Conservation (phyloP, 2,113 vertebrate genomes). For the Notothenia rossii region DNA sequence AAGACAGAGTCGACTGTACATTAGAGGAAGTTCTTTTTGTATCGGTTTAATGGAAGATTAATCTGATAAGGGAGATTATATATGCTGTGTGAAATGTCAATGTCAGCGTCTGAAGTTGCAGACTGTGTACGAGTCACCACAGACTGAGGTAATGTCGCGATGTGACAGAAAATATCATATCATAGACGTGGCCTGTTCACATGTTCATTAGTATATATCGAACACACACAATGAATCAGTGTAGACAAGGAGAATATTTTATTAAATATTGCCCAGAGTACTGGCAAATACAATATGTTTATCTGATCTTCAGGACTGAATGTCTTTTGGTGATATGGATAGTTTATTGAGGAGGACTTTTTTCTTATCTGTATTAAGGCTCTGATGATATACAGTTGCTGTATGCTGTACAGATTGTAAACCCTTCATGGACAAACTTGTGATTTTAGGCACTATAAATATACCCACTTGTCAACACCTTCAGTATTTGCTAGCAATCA, state of each 20-base stretch:
- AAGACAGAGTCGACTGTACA: not conserved
- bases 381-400: constrained; percentile 6
- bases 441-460: constrained; percentile 2
- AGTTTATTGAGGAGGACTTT: not conserved
- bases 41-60: not conserved
- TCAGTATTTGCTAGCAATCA: not conserved
- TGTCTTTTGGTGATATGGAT: constrained; percentile 32
- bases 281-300: constrained; percentile 7
- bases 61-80: constrained; percentile 12
- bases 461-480: not conserved
- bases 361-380: constrained; percentile 17
- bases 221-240: not conserved
- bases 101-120: not conserved
- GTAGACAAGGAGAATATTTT: not conserved
- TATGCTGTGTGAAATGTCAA: not conserved
- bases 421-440: not conserved
- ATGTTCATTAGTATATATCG: not conserved
- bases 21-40: not conserved
- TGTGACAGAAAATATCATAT: not conserved
- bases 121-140: not conserved
- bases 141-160: not conserved
- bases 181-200: not conserved
- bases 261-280: not conserved
- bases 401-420: not conserved
- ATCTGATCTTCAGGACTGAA: constrained; percentile 31